These are phyloP conservation scores for Acheta domesticus DNA, from an alignment of 2,888 invertebrate species.

Conservation along the genomic window DNA sequence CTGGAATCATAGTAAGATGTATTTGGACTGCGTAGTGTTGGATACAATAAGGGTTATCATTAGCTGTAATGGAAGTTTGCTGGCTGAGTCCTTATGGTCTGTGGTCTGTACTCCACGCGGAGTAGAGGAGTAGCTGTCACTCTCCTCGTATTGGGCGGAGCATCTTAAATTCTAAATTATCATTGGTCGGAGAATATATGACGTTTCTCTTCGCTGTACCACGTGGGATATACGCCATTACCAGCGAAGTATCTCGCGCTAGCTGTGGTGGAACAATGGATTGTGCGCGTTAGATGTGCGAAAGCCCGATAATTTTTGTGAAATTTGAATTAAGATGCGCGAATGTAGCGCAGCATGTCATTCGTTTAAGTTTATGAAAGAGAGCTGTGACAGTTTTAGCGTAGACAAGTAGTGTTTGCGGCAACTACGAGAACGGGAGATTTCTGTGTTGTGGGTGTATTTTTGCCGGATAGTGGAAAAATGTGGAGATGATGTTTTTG, in stretches of 20 bases:
- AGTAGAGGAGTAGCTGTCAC: conserved; percentile 43
- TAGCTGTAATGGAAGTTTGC: conserved; percentile 31
- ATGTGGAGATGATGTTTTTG: conserved; percentile 37
- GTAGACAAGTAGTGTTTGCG: conserved; percentile 27
- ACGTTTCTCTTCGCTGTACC: conserved; percentile 38
- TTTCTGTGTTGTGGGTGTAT: conserved; percentile 31
- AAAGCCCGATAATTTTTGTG: conserved; percentile 38
- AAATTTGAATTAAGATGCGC: conserved; percentile 38
- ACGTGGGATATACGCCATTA: conserved; percentile 40
- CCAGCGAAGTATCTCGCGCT: conserved; percentile 38
- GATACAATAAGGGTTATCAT: conserved; percentile 27
- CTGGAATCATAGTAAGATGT: not conserved
- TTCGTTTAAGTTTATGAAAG: conserved; percentile 33
- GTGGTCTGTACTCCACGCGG: conserved; percentile 45
- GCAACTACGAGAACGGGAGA: not conserved
- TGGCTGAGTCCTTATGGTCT: conserved; percentile 32
- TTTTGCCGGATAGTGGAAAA: conserved; percentile 29
- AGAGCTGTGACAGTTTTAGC: conserved; percentile 34
- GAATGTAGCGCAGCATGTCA: conserved; percentile 35
- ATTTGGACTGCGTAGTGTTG: not conserved
- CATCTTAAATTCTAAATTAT: conserved; percentile 28
- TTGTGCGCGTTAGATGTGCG: conserved; percentile 38
- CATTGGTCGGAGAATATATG: conserved; percentile 37
- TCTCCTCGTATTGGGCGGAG: conserved; percentile 40
- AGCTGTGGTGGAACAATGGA: conserved; percentile 39